Percentiles rank a stretch among this genome's conserved stretches.
These are phyloP conservation scores for Sebastes schlegelii DNA, from an alignment of 2,113 vertebrate genomes.

Conservation along the genomic window DNA sequence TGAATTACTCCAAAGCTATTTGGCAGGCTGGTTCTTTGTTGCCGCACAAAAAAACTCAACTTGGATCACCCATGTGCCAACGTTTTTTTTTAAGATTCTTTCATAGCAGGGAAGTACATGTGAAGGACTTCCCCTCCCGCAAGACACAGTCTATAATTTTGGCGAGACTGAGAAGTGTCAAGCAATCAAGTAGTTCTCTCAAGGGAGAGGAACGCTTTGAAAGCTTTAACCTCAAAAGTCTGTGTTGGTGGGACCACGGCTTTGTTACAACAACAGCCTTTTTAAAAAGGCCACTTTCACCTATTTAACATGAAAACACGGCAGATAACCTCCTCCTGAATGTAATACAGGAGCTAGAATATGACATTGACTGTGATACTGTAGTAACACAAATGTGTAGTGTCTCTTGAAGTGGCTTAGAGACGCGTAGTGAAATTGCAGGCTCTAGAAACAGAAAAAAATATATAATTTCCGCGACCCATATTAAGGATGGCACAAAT, in stretches of 20 bases:
- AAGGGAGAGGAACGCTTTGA: slow-evolving; percentile 13
- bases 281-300: not conserved
- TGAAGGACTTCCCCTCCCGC: slow-evolving; percentile 54
- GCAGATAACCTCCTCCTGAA: not conserved
- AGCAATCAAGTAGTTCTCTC: slow-evolving; percentile 31
- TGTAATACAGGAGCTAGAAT: not conserved
- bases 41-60: slow-evolving; percentile 35
- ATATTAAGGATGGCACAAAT: not conserved
- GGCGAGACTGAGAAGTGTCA: slow-evolving; percentile 40
- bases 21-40: slow-evolving; percentile 27
- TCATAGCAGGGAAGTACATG: slow-evolving; percentile 19
- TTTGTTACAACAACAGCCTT: not conserved
- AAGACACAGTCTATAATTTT: slow-evolving; percentile 46
- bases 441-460: not conserved
- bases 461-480: not conserved
- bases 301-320: not conserved
- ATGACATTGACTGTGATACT: not conserved
- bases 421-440: not conserved
- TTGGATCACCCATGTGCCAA: slow-evolving; percentile 32
- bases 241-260: slow-evolving; percentile 9
- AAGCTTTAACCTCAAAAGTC: slow-evolving; percentile 14
- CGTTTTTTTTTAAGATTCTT: not conserved
- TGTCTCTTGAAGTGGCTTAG: not conserved
- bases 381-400: not conserved
- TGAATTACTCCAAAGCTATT: slow-evolving; percentile 57